phyloP scores from a whole-genome alignment of 2,888 invertebrate genomes.

The Gnatocerus cornutus region DNA sequence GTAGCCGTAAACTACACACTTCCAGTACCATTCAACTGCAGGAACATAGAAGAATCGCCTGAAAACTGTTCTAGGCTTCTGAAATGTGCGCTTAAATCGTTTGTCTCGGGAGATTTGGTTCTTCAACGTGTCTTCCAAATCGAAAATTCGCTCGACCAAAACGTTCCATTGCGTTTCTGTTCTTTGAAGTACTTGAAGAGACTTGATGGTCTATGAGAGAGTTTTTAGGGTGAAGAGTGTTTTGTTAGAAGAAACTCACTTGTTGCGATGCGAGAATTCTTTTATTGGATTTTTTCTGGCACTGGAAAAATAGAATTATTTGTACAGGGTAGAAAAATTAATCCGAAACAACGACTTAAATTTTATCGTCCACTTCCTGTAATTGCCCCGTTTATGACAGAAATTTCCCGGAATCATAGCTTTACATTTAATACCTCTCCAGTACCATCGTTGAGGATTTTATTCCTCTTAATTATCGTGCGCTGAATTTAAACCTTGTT shows the following conservation, averaged over 20 bases:
- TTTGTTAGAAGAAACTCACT: neutral
- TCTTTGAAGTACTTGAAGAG: conserved; percentile 92
- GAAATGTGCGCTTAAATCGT: conserved; percentile 82
- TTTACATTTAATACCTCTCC: no score
- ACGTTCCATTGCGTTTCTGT: conserved; percentile 96
- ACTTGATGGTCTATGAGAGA: conserved; percentile 85
- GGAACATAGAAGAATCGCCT: conserved; percentile 78
- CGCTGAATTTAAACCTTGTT: no score
- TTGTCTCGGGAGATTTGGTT: conserved; percentile 80
- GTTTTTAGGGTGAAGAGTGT: neutral
- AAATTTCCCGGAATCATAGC: no score
- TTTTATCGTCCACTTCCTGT: no score
- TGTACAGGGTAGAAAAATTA: no score
- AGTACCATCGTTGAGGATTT: no score
- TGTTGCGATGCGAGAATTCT: no score
- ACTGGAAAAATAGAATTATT: no score
- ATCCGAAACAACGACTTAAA: no score
- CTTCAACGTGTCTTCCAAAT: conserved; percentile 90
- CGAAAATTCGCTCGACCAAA: conserved; percentile 84
- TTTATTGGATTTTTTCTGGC: no score
- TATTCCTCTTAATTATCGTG: no score
- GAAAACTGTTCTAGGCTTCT: conserved; percentile 76
- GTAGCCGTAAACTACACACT: conserved; percentile 86
- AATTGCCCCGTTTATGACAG: no score
- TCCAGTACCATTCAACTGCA: conserved; percentile 96